Base-by-base conservation (phyloP, 2,113 vertebrate species). In the Hipposideros armiger region DNA sequence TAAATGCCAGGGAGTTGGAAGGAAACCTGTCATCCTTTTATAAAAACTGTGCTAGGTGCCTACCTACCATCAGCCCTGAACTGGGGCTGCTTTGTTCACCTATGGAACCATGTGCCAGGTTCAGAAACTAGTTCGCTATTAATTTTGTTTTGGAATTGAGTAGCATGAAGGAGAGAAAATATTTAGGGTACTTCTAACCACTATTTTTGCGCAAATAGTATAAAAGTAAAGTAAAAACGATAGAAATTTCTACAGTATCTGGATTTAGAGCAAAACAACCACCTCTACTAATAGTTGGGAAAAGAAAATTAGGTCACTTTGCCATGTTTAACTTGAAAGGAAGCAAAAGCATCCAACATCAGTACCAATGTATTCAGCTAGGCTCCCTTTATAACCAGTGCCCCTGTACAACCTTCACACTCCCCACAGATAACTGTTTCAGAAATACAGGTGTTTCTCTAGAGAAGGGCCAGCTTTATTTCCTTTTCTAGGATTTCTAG, bases 401-500 rank as follows among this genome's bases (percentile, higher is more conserved):
- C 40, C 89, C 47, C 60, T 81, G 5, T 64, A 42, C 30, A 54
- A 74, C n/a, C 42, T 30, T 77, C 17, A 54, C 7, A 58, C 9
- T 52, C 10, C 67, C 74, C 77, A 60, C 4, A n/a, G 54, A 28
- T 81, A 36, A 54, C 32, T 52, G 58, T 85, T 78, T 60, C 47
- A 94, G 52, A 95, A 93, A 60, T 82, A 60, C 47, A 87, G 36
- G 9, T 89, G 19, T 90, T 96, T 94, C 73, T 87, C 88, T 81
- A 54, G 22, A 67, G 45, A 85, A 74, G 42, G 10, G 56, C 90
- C 81, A 86, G 62, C 30, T 87, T 87, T 40, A 28, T 83, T 95
- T 97, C 96, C 87, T 95, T 84, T 80, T 95, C 58, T 94, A 70
- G 91, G 90, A 88, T 96, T 97, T 96, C 52, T 96, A 97, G 82